phyloP scores from a whole-genome alignment of 1,140 invertebrate genomes.

The Heliothis subflexa region DNA sequence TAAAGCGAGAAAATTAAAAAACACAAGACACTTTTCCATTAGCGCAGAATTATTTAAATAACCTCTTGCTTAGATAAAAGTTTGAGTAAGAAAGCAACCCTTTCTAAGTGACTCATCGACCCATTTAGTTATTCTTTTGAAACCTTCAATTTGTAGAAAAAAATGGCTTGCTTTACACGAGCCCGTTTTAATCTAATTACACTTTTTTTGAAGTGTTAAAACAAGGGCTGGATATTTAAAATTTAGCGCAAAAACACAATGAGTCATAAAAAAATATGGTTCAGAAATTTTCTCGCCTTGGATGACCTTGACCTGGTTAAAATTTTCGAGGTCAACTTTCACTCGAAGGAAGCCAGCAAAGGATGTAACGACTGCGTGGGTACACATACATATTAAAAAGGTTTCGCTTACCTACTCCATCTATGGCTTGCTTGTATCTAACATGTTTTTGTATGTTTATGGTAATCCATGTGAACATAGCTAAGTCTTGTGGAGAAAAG shows the following conservation, averaged over 20 bases:
- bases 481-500: neutral
- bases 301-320: constrained; percentile 17
- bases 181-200: neutral
- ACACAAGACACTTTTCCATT: neutral
- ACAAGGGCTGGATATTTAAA: no score
- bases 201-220: no score
- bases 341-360: constrained; percentile 33
- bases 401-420: constrained; percentile 8
- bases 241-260: neutral
- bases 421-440: neutral
- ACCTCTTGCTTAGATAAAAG: neutral
- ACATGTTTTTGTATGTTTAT: constrained; percentile 25
- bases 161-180: no score
- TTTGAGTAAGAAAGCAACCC: constrained; percentile 6
- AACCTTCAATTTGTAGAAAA: neutral
- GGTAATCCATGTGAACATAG: neutral
- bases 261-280: neutral
- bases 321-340: constrained; percentile 34
- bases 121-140: neutral
- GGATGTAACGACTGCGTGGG: constrained; percentile 23
- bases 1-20: neutral
- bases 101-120: neutral
- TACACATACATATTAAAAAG: constrained; percentile 24
- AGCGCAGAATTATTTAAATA: neutral
- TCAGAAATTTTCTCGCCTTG: neutral